A percentile compares a stretch with the other conserved stretches of the same genome.
Evolutionary conservation across 2,797 vertebrate species (phyloP).

Genomic region (Parambassis ranga): DNA sequence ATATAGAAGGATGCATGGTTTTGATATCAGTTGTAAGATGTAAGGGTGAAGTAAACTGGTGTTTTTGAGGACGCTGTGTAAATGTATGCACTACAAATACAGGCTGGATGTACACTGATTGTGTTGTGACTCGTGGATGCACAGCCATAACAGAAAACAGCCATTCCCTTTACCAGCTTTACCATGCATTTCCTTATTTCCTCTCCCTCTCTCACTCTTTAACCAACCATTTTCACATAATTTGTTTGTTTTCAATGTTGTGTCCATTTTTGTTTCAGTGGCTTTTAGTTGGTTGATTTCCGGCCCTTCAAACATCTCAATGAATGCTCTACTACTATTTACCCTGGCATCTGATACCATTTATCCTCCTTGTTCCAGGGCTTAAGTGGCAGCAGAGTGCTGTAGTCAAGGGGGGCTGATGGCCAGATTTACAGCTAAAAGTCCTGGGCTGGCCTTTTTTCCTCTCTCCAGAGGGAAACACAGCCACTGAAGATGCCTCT

Average conservation of each 20-base stretch:
- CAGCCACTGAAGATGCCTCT: slow-evolving; percentile 15
- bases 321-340: slow-evolving; percentile 17
- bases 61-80: too few relatives aligned
- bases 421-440: slow-evolving; percentile 46
- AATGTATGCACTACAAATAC: not conserved
- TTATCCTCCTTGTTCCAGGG: slow-evolving; percentile 35
- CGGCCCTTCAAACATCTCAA: not conserved
- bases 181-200: not conserved
- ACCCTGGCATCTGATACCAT: slow-evolving; percentile 33
- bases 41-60: too few relatives aligned
- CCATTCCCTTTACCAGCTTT: not conserved
- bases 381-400: slow-evolving; percentile 44
- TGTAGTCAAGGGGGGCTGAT: slow-evolving; percentile 35
- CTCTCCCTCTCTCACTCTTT: not conserved
- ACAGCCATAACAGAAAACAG: slow-evolving; percentile 20
- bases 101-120: not conserved
- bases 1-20: not conserved
- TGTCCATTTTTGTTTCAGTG: slow-evolving; percentile 1
- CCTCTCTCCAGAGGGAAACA: not conserved
- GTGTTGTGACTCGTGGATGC: not conserved
- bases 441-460: slow-evolving; percentile 8
- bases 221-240: slow-evolving; percentile 3
- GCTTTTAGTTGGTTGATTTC: slow-evolving; percentile 14
- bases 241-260: slow-evolving; percentile 9
- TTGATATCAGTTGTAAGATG: too few relatives aligned